Conservation (phyloP, 2,888 invertebrate genomes). For the Pachymerium ferrugineum region DNA sequence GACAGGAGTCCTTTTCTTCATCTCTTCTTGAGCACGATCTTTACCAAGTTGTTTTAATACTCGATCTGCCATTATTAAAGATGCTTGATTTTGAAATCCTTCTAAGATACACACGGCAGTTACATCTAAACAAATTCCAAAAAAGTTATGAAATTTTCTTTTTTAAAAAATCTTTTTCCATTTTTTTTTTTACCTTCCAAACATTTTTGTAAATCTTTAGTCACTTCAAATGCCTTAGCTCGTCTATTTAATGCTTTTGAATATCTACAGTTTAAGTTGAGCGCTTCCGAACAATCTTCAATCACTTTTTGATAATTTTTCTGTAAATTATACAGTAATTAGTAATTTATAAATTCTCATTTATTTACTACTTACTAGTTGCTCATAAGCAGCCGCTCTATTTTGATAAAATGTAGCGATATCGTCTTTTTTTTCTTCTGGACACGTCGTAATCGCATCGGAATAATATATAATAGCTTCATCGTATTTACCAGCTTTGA, state of each 20-base stretch:
- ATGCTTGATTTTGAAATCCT: conserved; percentile 73
- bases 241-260: conserved; percentile 41
- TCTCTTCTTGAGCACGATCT: conserved; percentile 34
- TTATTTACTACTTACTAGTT: conserved; percentile 56
- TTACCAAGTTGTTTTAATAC: conserved; percentile 73
- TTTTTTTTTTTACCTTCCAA: conserved; percentile 56
- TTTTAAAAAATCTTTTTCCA: not conserved
- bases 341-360: not conserved
- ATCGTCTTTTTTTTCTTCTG: conserved; percentile 59
- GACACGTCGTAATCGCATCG: conserved; percentile 50
- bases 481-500: conserved; percentile 49
- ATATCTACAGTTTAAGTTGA: conserved; percentile 47
- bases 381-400: conserved; percentile 90
- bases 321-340: conserved; percentile 40
- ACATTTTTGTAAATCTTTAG: conserved; percentile 70
- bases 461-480: conserved; percentile 51
- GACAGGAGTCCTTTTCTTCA: conserved; percentile 54
- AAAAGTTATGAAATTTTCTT: not conserved
- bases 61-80: conserved; percentile 76
- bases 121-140: conserved; percentile 60
- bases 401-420: conserved; percentile 92
- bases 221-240: conserved; percentile 60
- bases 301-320: conserved; percentile 56
- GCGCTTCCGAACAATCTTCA: conserved; percentile 49
- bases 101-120: conserved; percentile 89